phyloP scores from a whole-genome alignment of 2,797 vertebrate genomes.

The Cynopterus sphinx region DNA sequence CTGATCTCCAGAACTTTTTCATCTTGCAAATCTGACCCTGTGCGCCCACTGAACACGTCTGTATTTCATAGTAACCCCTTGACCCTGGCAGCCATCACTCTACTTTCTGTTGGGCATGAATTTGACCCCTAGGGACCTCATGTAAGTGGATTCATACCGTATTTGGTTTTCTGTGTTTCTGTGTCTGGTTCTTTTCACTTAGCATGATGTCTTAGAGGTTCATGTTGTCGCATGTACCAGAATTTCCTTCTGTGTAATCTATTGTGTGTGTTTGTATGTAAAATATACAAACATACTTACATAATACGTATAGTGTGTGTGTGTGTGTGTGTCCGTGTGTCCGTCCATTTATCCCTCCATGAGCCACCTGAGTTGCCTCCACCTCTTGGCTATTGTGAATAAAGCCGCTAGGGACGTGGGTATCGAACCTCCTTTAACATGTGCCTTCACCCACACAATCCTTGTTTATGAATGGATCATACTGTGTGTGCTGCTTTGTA shows the following conservation, averaged over 20 bases:
- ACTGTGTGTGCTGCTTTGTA: neutral
- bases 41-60: accelerated
- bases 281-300: no score
- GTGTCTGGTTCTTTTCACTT: neutral
- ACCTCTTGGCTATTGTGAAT: neutral
- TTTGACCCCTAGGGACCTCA: neutral
- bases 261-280: no score
- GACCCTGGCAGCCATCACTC: neutral
- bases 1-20: neutral
- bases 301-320: no score
- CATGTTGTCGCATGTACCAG: neutral
- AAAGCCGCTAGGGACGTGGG: accelerated
- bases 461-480: neutral
- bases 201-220: neutral
- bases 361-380: neutral
- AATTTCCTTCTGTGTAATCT: neutral
- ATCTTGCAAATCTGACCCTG: neutral
- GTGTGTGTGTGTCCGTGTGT: neutral
- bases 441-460: neutral
- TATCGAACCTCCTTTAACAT: neutral
- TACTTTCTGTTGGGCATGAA: neutral
- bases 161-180: neutral
- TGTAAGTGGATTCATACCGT: accelerated
- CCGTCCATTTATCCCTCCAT: neutral
- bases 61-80: neutral